Evolutionary conservation across 30 jellyfish, hydroid and myxozoan genomes (phyloP), one percentile per base, ranked within the genome.

Genomic region (Aurelia aurita): DNA sequence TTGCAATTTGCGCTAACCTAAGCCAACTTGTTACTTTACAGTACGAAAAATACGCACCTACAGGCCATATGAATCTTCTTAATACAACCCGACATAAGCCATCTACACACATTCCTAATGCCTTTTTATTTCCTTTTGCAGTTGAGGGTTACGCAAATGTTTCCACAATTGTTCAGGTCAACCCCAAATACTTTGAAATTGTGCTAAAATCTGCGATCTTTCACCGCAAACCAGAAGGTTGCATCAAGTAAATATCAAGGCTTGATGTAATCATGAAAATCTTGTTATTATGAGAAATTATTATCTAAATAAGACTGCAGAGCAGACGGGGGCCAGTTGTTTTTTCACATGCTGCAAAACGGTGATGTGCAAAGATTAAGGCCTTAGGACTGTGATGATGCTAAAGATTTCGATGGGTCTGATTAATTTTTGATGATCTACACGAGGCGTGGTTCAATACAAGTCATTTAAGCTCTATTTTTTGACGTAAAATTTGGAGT

Each of bases 71-170:
- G 71, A 79, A 63, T 31, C 90, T 79, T 35, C 74, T 71, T 60
- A 65, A 55, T 55, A 79, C 29, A 35, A 79, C 66, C 58, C 90
- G 60, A 53, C 90, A 79, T 29, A 79, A 27, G 13, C 90, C 90
- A 23, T 79, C 82, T 43, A 79, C 80, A 31, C 90, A 79, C 90
- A 79, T 79, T 58, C 90, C 88, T 75, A 15, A 32, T 32, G 29
- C 55, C 84, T 26, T 49, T 14, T 8, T 75, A 75, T 53, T 75
- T 58, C 63, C 69, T 66, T 43, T 58, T 20, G 43, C 57, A 68
- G 26, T 15, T 53, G 70, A 45, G 46, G 69, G 69, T 29, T 63
- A 13, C 25, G 21, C 26, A 72, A 77, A 60, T 29, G 61, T 15
- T 9, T 77, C 88, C 88, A 67, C 88, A 77, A 77, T 77, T 77